Percentiles rank a stretch among this genome's conserved stretches.
These are phyloP conservation scores for Pygoscelis adeliae DNA, from an alignment of 2,113 vertebrate species.

Conservation along the genomic window DNA sequence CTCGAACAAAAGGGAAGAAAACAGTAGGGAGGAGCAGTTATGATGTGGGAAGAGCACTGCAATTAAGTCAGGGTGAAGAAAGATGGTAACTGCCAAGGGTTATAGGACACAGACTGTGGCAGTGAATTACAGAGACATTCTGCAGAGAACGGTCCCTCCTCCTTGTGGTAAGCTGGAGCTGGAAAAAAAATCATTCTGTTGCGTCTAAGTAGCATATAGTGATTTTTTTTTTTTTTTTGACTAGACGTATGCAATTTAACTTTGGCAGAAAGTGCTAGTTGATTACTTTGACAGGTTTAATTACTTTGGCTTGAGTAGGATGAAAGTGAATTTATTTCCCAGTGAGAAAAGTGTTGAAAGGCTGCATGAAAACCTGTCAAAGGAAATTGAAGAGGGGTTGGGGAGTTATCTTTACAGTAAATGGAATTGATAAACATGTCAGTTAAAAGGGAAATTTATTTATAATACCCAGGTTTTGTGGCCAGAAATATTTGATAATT, in stretches of 20 bases:
- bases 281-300: constrained; percentile 64
- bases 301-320: constrained; percentile 57
- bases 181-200: background rate
- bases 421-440: constrained; percentile 57
- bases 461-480: constrained; percentile 14
- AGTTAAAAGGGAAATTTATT: constrained; percentile 38
- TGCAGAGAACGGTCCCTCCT: background rate
- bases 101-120: background rate
- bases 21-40: background rate
- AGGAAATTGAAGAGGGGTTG: constrained; percentile 36
- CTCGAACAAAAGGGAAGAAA: background rate
- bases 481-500: constrained; percentile 13
- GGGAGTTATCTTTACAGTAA: constrained; percentile 57
- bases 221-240: background rate
- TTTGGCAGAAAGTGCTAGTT: constrained; percentile 49
- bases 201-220: background rate
- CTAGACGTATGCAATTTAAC: constrained; percentile 5
- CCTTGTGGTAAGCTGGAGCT: background rate
- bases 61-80: background rate
- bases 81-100: background rate
- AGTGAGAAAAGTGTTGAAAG: constrained; percentile 50
- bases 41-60: background rate
- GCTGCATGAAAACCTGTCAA: constrained; percentile 61
- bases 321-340: constrained; percentile 65
- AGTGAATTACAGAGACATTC: background rate